Evolutionary conservation across 2,888 invertebrate genomes (phyloP), one percentile per base, ranked within the genome.

Genomic region (Flexamia atlantica): DNA sequence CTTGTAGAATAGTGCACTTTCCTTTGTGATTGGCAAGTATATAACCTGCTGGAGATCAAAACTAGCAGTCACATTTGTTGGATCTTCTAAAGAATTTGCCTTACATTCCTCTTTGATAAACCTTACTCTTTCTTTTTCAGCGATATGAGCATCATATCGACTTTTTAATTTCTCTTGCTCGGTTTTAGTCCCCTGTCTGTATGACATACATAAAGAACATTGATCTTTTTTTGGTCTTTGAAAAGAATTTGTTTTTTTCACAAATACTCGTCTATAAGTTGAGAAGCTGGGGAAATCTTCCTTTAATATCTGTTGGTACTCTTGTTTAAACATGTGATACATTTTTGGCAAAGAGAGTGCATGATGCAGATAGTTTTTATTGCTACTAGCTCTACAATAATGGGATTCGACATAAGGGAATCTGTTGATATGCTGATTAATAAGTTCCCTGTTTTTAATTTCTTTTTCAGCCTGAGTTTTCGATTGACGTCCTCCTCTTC

Each of bases 31-130:
- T 80, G 80, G 53, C 30, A 80, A 32, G 14, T 50, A 53, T 50
- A 80, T 80, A 30, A 80, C 80, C 32, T 80, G 80, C 32, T 80
- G 80, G 30, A 80, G 50, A 25, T 80, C 80, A 57, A 80, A 80
- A 57, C n/a, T n/a, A 28, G 80, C 80, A 53, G 50, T 46, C 17
- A 57, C 80, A n/a, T 25, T 80, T 53, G 42, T 57, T 23, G 30
- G 14, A 25, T 80, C 74, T 17, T 14, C 17, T 36, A 3, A 20
- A 40, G 25, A 74, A 7, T 40, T 32, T 68, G 9, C 36, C 23
- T 40, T 14, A 17, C 36, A 20, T 14, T 23, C 25, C n/a, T 74
- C 36, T 74, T 36, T 36, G n/a, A 74, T 25, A 9, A 5, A 17
- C 36, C 36, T n/a, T 25, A 17, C 36, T 7, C 20, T 40, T 25